A percentile compares a stretch with the other conserved stretches of the same genome.
These are phyloP conservation scores for Lampris megalopsis DNA, from an alignment of 2,113 vertebrate genomes.

Conservation along the genomic window DNA sequence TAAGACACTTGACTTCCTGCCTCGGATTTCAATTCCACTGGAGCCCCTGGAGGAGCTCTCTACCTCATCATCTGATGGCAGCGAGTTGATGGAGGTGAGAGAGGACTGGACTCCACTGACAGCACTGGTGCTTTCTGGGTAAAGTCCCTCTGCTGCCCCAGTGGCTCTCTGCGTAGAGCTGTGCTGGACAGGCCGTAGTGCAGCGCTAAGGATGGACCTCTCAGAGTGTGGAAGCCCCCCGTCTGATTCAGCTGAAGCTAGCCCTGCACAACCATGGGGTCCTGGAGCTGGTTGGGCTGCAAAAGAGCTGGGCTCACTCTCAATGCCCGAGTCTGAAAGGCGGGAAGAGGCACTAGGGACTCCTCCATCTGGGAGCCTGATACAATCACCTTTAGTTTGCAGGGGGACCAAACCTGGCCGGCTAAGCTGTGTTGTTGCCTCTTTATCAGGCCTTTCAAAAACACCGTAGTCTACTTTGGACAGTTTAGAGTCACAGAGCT, in stretches of 20 bases:
- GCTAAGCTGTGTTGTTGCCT: constrained; percentile 14
- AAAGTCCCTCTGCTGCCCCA: constrained; percentile 81
- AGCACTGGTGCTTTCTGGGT: constrained; percentile 90
- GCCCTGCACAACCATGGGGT: constrained; percentile 72
- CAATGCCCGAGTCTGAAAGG: constrained; percentile 96
- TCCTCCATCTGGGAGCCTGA: constrained; percentile 84
- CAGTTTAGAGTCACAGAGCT: constrained; percentile 54
- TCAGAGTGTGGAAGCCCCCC: constrained; percentile 79
- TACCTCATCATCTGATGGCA: constrained; percentile 94
- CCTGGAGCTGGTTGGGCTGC: constrained; percentile 86
- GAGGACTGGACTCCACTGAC: constrained; percentile 97
- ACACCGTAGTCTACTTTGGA: constrained; percentile 42
- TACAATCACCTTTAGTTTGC: constrained; percentile 81
- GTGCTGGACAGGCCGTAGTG: constrained; percentile 82
- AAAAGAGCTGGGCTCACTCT: constrained; percentile 96
- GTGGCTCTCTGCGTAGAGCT: constrained; percentile 82
- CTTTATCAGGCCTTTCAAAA: constrained; percentile 55
- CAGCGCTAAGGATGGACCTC: constrained; percentile 78
- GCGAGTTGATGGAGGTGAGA: constrained; percentile 96
- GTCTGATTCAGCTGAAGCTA: constrained; percentile 72
- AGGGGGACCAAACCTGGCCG: constrained; percentile 43
- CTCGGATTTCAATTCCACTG: constrained; percentile 77
- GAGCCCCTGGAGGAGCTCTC: constrained; percentile 87
- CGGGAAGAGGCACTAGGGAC: constrained; percentile 88
- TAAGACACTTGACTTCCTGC: constrained; percentile 81